These are phyloP conservation scores for Heteronetta atricapilla DNA, from an alignment of 2,113 vertebrate species.

Conservation along the genomic window DNA sequence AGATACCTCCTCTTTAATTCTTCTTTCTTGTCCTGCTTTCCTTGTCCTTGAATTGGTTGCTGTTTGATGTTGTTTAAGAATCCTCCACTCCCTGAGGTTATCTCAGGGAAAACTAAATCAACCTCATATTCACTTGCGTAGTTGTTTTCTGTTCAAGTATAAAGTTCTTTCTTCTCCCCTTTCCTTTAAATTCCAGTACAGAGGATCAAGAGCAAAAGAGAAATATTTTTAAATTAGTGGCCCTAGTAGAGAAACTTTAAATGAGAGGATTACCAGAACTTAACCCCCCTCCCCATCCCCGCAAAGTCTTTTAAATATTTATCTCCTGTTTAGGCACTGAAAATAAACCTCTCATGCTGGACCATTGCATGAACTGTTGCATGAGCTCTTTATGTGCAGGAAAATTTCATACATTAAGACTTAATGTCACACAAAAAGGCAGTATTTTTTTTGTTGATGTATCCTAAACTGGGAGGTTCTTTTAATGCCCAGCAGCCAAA, in stretches of 20 bases:
- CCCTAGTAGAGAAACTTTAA: neutral
- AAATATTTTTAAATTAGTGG: constrained; percentile 11
- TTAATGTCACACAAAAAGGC: neutral
- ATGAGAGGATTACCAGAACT: neutral
- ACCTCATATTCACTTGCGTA: neutral
- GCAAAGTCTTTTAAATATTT: neutral
- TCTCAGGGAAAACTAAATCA: neutral
- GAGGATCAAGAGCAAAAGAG: neutral
- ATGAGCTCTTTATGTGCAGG: neutral
- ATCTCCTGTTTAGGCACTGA: neutral
- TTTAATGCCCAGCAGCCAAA: neutral
- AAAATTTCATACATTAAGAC: neutral
- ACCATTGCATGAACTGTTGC: neutral
- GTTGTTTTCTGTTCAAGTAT: neutral
- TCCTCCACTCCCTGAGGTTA: neutral
- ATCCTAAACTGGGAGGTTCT: neutral
- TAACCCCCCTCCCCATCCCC: too few species aligned
- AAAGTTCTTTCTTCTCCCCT: neutral
- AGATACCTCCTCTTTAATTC: neutral
- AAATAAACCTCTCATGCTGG: neutral
- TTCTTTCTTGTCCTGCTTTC: neutral
- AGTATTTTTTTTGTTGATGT: neutral
- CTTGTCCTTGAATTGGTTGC: neutral
- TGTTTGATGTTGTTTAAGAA: neutral
- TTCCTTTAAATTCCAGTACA: neutral